Evolutionary conservation across 2,888 invertebrate genomes (phyloP).

Genomic region (Augiades crinisus): DNA sequence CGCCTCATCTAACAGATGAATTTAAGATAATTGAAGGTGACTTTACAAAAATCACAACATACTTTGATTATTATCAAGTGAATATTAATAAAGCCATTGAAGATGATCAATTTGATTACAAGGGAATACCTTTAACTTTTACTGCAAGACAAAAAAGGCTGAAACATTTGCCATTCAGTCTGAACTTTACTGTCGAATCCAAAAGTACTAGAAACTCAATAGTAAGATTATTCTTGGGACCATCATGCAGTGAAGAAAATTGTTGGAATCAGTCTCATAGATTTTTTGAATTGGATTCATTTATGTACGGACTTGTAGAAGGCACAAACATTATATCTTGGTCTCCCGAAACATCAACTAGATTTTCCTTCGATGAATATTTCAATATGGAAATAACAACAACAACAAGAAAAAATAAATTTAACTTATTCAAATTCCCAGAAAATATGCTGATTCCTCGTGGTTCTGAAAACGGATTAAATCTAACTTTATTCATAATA

Average conservation of each 20-base stretch:
- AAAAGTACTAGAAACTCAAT: constrained; percentile 42
- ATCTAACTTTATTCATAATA: constrained; percentile 63
- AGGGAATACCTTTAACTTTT: constrained; percentile 38
- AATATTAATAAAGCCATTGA: constrained; percentile 49
- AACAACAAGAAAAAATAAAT: constrained; percentile 40
- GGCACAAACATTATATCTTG: constrained; percentile 58
- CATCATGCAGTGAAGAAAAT: constrained; percentile 45
- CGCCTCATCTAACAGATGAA: constrained; percentile 49
- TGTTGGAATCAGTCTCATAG: constrained; percentile 53
- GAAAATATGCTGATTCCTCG: constrained; percentile 60
- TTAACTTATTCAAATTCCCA: constrained; percentile 62
- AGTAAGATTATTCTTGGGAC: constrained; percentile 64
- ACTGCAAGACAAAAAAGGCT: constrained; percentile 61
- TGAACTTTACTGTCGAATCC: constrained; percentile 56
- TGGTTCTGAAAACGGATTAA: constrained; percentile 57
- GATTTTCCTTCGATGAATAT: constrained; percentile 49
- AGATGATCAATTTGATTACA: constrained; percentile 34
- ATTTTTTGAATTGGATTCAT: constrained; percentile 63
- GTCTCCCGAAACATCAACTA: constrained; percentile 48
- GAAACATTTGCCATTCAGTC: constrained; percentile 49
- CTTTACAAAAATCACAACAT: constrained; percentile 54
- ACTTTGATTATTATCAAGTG: constrained; percentile 57
- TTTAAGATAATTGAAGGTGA: constrained; percentile 47
- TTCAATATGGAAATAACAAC: constrained; percentile 46
- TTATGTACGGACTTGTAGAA: constrained; percentile 42